phyloP scores from a whole-genome alignment of 37 sponge, comb jelly and placozoan species.

The Geodia barretti region DNA sequence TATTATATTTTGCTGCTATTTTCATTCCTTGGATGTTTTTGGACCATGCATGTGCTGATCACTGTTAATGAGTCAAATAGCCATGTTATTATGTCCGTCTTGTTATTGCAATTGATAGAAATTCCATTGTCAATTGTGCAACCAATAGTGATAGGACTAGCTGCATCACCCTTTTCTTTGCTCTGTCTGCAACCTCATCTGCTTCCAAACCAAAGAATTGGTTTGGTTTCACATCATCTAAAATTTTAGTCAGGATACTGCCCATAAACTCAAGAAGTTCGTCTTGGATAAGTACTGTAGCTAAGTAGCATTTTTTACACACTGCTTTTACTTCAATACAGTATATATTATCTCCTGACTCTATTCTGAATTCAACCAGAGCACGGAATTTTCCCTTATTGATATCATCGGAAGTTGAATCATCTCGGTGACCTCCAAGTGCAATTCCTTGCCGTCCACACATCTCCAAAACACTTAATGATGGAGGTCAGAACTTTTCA shows the following conservation, averaged over 20 bases:
- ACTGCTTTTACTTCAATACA: slow-evolving; percentile 17
- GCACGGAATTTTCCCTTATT: slow-evolving; percentile 49
- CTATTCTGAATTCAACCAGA: slow-evolving; percentile 31
- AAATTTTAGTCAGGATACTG: not conserved
- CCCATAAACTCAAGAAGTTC: slow-evolving; percentile 31
- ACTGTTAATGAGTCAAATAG: too few relatives aligned
- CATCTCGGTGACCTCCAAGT: slow-evolving; percentile 44
- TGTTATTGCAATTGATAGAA: too few relatives aligned
- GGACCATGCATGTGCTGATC: too few relatives aligned
- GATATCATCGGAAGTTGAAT: slow-evolving; percentile 14
- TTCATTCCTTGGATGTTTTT: too few relatives aligned
- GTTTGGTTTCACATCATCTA: not conserved
- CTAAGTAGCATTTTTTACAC: slow-evolving; percentile 36
- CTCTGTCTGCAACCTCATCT: slow-evolving; percentile 17
- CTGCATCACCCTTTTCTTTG: slow-evolving; percentile 19
- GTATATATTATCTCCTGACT: slow-evolving; percentile 24
- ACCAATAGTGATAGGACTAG: too few relatives aligned
- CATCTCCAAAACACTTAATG: slow-evolving; percentile 29
- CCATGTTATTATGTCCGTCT: too few relatives aligned
- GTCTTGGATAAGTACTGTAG: slow-evolving; percentile 43
- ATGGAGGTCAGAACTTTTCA: slow-evolving; percentile 19
- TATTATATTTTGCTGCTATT: too few relatives aligned
- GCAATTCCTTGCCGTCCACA: slow-evolving; percentile 51
- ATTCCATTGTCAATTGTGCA: too few relatives aligned
- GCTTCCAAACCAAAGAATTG: slow-evolving; percentile 8